Conservation (phyloP, 2,888 invertebrate genomes). For the Noctua comes region DNA sequence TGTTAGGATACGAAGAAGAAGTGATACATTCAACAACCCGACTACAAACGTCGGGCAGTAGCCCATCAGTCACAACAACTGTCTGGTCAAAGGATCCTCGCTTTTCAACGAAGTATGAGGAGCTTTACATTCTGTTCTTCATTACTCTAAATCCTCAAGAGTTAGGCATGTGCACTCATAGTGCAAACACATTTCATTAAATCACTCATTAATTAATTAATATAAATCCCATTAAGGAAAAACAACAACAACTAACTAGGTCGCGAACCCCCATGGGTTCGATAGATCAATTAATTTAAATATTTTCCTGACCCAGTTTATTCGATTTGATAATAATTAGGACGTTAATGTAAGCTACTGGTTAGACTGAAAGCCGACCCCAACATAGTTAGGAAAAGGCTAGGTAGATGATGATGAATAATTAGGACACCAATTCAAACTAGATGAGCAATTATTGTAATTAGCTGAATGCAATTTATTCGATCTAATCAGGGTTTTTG, state of each 20-base stretch:
- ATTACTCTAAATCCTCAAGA: not conserved
- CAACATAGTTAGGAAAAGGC: not conserved
- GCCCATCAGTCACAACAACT: too few species aligned
- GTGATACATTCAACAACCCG: too few species aligned
- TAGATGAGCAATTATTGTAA: not conserved
- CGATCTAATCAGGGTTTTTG: not conserved
- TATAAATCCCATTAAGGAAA: not conserved
- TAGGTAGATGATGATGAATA: not conserved
- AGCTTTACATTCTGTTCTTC: not conserved
- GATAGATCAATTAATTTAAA: not conserved
- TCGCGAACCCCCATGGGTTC: not conserved
- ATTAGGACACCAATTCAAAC: conserved; percentile 14
- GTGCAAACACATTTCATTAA: not conserved
- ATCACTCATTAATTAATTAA: not conserved
- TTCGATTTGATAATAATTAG: not conserved
- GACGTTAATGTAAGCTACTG: not conserved
- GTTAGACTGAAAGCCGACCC: not conserved
- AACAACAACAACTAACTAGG: not conserved
- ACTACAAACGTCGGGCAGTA: too few species aligned
- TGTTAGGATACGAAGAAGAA: too few species aligned
- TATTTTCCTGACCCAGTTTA: not conserved
- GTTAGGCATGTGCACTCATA: not conserved
- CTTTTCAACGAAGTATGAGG: not conserved
- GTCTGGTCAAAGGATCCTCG: not conserved
- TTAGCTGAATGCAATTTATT: conserved; percentile 1